These are phyloP conservation scores for Sylvicola fuscatus DNA, from an alignment of 2,888 invertebrate species.

Conservation along the genomic window DNA sequence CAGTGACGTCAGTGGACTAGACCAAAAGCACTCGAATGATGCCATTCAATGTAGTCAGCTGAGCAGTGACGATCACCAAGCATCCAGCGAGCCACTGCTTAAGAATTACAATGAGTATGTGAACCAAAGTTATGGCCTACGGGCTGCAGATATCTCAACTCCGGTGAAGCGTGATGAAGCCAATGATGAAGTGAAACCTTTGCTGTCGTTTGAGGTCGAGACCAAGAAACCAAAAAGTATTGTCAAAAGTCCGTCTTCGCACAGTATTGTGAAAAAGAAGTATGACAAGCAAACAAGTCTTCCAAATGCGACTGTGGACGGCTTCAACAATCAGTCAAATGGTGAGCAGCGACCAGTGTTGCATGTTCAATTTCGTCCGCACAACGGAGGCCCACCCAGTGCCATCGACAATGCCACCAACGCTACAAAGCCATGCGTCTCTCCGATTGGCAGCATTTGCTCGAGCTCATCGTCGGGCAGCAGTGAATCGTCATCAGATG, in stretches of 20 bases:
- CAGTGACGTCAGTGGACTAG: background rate
- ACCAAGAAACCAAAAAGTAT: constrained; percentile 9
- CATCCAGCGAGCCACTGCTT: too few relatives aligned
- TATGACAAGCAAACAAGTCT: constrained; percentile 2
- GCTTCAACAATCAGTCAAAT: too few relatives aligned
- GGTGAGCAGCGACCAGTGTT: constrained; percentile 20
- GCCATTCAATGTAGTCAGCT: background rate
- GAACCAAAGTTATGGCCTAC: background rate
- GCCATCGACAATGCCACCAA: constrained; percentile 1
- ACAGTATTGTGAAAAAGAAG: constrained; percentile 12
- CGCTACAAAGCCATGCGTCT: background rate
- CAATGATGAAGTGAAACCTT: constrained; percentile 2
- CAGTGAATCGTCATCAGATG: constrained; percentile 28
- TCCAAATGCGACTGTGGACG: constrained; percentile 10
- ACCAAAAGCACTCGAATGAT: background rate
- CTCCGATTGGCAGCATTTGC: constrained; percentile 10
- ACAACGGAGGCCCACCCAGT: constrained; percentile 2
- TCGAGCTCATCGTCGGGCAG: constrained; percentile 20
- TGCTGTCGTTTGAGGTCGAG: background rate
- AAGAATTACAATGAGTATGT: background rate
- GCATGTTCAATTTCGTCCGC: constrained; percentile 32
- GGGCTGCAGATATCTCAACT: background rate
- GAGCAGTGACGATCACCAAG: background rate
- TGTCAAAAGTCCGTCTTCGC: constrained; percentile 12
- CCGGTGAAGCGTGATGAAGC: background rate